A percentile compares a stretch with the other conserved stretches of the same genome.
Evolutionary conservation across 2,888 invertebrate genomes (phyloP).

Genomic region (Parasteatoda lunata): DNA sequence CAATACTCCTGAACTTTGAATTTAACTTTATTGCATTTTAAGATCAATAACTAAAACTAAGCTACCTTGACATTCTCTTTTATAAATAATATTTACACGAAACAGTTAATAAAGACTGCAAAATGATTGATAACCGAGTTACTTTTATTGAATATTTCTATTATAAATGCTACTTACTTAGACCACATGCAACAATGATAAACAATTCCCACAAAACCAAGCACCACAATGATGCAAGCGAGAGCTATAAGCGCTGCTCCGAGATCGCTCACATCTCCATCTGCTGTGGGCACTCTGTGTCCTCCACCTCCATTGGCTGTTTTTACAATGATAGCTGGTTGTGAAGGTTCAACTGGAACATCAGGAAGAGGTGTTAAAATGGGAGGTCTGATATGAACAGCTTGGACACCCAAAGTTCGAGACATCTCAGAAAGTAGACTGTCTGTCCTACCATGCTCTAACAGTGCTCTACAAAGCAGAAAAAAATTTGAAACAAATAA

Average conservation of each 20-base stretch:
- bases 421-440: constrained; percentile 83
- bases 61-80: too few relatives aligned
- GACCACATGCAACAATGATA: constrained; percentile 96
- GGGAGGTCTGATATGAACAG: constrained; percentile 81
- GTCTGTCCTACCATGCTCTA: constrained; percentile 80
- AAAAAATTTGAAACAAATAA: background rate
- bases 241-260: constrained; percentile 85
- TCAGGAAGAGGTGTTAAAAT: constrained; percentile 73
- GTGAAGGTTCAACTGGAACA: constrained; percentile 23
- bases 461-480: constrained; percentile 76
- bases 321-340: constrained; percentile 56
- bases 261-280: constrained; percentile 65
- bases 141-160: background rate
- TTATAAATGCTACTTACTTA: constrained; percentile 78
- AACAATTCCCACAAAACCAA: constrained; percentile 90
- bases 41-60: too few relatives aligned
- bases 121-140: background rate
- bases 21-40: too few relatives aligned
- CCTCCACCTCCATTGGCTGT: constrained; percentile 31
- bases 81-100: too few relatives aligned
- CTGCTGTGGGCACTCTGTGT: constrained; percentile 56
- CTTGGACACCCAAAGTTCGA: constrained; percentile 81
- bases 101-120: background rate
- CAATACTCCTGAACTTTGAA: too few relatives aligned
- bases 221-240: constrained; percentile 89